A percentile compares a stretch with the other conserved stretches of the same genome.
These are phyloP conservation scores for Cephus nigrinus DNA, from an alignment of 2,888 invertebrate genomes.

Conservation along the genomic window DNA sequence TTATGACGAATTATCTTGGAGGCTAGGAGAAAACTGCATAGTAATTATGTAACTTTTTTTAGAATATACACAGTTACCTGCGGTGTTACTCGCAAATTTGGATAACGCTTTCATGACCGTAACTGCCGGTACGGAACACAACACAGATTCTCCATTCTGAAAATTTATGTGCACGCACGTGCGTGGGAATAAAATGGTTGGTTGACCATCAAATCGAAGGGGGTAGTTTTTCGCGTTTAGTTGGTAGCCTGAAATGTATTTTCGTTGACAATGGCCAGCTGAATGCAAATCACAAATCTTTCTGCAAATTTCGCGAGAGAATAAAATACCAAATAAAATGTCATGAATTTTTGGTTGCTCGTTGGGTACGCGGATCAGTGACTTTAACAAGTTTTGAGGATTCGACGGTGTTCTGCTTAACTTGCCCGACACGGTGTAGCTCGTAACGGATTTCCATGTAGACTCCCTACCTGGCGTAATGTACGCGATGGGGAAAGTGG, in stretches of 20 bases:
- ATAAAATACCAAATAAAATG: not conserved
- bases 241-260: not conserved
- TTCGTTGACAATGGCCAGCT: not conserved
- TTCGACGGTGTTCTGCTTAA: not conserved
- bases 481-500: slow-evolving; percentile 32
- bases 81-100: not conserved
- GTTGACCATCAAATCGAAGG: not conserved
- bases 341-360: not conserved
- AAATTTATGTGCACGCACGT: not conserved
- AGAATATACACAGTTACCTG: not conserved
- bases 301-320: not conserved
- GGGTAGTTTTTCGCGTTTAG: not conserved
- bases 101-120: not conserved
- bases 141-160: not conserved
- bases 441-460: slow-evolving; percentile 15
- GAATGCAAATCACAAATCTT: not conserved
- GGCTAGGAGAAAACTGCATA: not conserved
- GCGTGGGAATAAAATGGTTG: not conserved
- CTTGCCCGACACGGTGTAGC: slow-evolving; percentile 7
- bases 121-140: not conserved
- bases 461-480: slow-evolving; percentile 27
- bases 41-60: not conserved
- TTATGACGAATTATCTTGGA: not conserved
- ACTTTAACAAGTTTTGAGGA: not conserved
- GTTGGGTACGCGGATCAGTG: not conserved